phyloP scores from a whole-genome alignment of 2,888 invertebrate species.

The Himalopsyche kuldschensis region DNA sequence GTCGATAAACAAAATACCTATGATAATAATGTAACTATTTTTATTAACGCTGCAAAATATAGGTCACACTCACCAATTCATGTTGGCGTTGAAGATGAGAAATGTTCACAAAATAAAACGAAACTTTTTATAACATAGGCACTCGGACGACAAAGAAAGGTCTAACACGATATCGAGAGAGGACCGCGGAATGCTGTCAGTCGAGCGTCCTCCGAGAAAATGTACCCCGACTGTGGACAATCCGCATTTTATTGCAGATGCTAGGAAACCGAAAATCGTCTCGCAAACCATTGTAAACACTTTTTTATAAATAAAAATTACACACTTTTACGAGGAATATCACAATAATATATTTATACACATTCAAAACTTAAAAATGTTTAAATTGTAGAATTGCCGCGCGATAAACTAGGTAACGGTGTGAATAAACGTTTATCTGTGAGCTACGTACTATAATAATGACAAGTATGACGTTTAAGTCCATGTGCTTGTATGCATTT shows the following conservation, averaged over 20 bases:
- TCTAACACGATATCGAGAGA: not conserved
- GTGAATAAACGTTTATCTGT: slow-evolving; percentile 46
- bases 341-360: not conserved
- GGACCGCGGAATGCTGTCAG: slow-evolving; percentile 20
- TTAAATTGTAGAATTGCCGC: not conserved
- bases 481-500: not conserved
- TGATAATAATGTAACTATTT: not conserved
- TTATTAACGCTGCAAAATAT: not conserved
- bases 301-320: not conserved
- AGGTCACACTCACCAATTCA: slow-evolving; percentile 7
- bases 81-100: not conserved
- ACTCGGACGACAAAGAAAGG: not conserved
- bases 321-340: slow-evolving; percentile 9
- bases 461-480: slow-evolving; percentile 36
- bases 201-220: slow-evolving; percentile 21
- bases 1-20: not conserved
- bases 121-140: not conserved
- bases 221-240: slow-evolving; percentile 9
- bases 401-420: slow-evolving; percentile 9
- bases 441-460: slow-evolving; percentile 63
- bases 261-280: not conserved
- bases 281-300: slow-evolving; percentile 16
- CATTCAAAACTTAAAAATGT: slow-evolving; percentile 10
- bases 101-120: not conserved
- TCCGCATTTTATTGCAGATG: slow-evolving; percentile 27